Percentiles rank a stretch among this genome's conserved stretches.
Evolutionary conservation across 2,797 vertebrate species (phyloP).

Genomic region (Parambassis ranga): DNA sequence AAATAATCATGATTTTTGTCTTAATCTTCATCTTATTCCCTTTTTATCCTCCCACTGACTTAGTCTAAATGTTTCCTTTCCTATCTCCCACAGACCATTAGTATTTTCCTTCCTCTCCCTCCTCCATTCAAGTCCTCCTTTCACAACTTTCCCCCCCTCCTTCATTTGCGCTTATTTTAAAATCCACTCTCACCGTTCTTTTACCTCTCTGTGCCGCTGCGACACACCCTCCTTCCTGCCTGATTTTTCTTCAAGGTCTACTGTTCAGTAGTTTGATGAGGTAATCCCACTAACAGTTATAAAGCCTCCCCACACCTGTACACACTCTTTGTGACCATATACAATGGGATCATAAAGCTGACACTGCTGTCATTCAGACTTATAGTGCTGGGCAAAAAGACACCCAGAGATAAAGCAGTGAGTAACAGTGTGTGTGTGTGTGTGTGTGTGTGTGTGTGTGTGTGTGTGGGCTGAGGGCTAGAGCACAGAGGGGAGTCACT

Average conservation of each 20-base stretch:
- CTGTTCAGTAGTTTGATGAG: conserved; percentile 8
- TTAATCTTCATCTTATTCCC: not conserved
- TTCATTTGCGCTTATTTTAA: not conserved
- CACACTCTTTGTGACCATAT: conserved; percentile 10
- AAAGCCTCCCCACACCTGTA: conserved; percentile 1
- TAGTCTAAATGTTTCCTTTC: not conserved
- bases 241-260: not conserved
- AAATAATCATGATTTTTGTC: conserved; percentile 5
- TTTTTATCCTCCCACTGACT: not conserved
- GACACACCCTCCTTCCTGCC: not conserved
- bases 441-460: not conserved
- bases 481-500: conserved; percentile 24
- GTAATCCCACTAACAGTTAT: conserved; percentile 4
- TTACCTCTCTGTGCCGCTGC: conserved; percentile 19
- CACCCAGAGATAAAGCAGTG: conserved; percentile 17
- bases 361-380: conserved; percentile 50
- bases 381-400: conserved; percentile 35
- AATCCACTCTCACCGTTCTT: conserved; percentile 3
- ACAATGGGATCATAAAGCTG: conserved; percentile 41
- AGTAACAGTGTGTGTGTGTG: not conserved
- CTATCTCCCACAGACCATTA: conserved; percentile 7
- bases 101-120: conserved; percentile 4
- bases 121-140: not conserved
- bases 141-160: not conserved
- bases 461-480: conserved; percentile 3